Conservation (phyloP, 1,140 invertebrate genomes). For the Chymomyza costata region DNA sequence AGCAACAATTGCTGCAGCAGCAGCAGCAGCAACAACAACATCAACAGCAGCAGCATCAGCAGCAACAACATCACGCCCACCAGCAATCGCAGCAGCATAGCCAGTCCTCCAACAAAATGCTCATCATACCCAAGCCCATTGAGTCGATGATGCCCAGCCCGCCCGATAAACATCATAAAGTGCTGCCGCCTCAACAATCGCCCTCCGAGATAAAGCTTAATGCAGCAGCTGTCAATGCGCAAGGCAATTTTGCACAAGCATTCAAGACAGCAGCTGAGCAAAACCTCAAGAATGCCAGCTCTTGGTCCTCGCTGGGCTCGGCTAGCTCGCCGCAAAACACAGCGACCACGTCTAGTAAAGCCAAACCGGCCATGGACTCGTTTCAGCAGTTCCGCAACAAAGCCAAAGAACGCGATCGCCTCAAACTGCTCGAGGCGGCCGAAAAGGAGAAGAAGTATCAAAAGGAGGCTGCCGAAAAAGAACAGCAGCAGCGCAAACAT, state of each 20-base stretch:
- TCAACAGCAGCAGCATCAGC: slow-evolving; percentile 18
- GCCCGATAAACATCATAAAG: slow-evolving; percentile 74
- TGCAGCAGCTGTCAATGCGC: background rate
- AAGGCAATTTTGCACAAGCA: slow-evolving; percentile 79
- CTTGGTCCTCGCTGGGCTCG: slow-evolving; percentile 93
- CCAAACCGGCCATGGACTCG: slow-evolving; percentile 82
- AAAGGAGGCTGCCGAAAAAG: slow-evolving; percentile 83
- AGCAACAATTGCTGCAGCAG: slow-evolving; percentile 22
- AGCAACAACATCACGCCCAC: slow-evolving; percentile 26
- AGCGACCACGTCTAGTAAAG: slow-evolving; percentile 78
- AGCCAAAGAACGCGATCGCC: slow-evolving; percentile 95
- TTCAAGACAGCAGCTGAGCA: slow-evolving; percentile 83
- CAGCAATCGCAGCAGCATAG: slow-evolving; percentile 60
- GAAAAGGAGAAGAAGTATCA: slow-evolving; percentile 90
- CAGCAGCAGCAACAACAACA: slow-evolving; percentile 43
- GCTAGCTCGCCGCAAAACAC: slow-evolving; percentile 83
- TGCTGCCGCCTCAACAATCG: slow-evolving; percentile 57
- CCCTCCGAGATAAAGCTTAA: slow-evolving; percentile 73
- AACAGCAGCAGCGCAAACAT: slow-evolving; percentile 76
- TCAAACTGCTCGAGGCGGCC: slow-evolving; percentile 87
- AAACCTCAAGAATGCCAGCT: slow-evolving; percentile 91
- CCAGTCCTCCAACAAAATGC: slow-evolving; percentile 77
- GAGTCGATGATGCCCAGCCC: slow-evolving; percentile 79
- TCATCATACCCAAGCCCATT: slow-evolving; percentile 79
- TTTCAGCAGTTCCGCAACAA: slow-evolving; percentile 93